Percentiles rank a stretch among this genome's conserved stretches.
Evolutionary conservation across 2,113 vertebrate species (phyloP).

Genomic region (Thomomys bottae): DNA sequence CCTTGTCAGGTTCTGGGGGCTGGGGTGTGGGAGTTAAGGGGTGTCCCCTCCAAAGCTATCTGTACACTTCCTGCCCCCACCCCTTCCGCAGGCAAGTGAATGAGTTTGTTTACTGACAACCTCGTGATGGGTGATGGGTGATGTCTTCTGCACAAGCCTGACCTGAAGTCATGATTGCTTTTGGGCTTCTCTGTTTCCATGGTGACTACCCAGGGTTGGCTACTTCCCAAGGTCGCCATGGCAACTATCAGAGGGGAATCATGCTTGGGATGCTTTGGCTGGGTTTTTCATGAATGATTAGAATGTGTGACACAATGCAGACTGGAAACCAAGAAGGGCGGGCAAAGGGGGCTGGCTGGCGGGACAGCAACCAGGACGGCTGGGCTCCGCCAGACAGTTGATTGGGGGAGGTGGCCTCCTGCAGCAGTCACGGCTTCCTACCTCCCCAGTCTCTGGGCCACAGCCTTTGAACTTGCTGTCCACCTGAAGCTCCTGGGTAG

Average conservation of each 20-base stretch:
- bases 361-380: not conserved
- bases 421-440: not conserved
- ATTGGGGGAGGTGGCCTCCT: not conserved
- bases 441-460: not conserved
- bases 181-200: slow-evolving; percentile 89
- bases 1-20: not conserved
- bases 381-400: slow-evolving; percentile 72
- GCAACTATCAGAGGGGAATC: slow-evolving; percentile 89
- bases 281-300: slow-evolving; percentile 90
- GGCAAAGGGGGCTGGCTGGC: not conserved
- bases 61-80: fast-evolving
- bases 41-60: not conserved
- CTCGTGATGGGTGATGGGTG: slow-evolving; percentile 71
- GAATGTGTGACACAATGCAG: slow-evolving; percentile 88
- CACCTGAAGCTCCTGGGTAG: slow-evolving; percentile 33
- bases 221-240: slow-evolving; percentile 89
- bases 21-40: not conserved
- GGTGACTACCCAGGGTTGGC: slow-evolving; percentile 87
- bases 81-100: slow-evolving; percentile 47
- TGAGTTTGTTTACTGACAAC: slow-evolving; percentile 81
- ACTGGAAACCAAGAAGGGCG: slow-evolving; percentile 78
- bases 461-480: not conserved
- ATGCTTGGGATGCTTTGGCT: slow-evolving; percentile 89
- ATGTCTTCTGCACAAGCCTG: slow-evolving; percentile 80
- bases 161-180: slow-evolving; percentile 85